These are phyloP conservation scores for Catocala fraxini DNA, from an alignment of 2,888 invertebrate genomes.

Conservation along the genomic window DNA sequence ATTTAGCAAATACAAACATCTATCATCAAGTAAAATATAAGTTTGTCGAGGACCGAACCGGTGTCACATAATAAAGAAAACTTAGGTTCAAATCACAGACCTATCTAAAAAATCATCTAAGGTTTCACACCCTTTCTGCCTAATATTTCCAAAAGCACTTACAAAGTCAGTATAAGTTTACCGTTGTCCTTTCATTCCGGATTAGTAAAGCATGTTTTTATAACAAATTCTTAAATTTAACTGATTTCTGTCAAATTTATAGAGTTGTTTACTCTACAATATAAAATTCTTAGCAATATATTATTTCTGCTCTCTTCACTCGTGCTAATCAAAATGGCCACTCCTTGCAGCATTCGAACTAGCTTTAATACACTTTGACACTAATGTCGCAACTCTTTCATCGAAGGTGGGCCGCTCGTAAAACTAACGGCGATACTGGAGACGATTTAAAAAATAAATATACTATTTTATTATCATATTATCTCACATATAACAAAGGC, in stretches of 20 bases:
- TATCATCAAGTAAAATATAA: no score
- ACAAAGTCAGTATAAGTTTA: no score
- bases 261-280: constrained; percentile 18
- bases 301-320: constrained; percentile 18
- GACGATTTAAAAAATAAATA: constrained; percentile 46
- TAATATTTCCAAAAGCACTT: no score
- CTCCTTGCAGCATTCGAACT: constrained; percentile 22
- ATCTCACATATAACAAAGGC: constrained; percentile 47
- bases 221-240: not conserved
- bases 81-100: no score
- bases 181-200: no score
- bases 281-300: constrained; percentile 30
- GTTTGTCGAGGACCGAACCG: no score
- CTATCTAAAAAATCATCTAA: no score
- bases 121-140: no score
- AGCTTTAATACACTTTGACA: not conserved
- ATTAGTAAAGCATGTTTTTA: no score
- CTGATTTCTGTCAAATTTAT: constrained; percentile 34
- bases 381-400: constrained; percentile 32
- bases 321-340: constrained; percentile 33
- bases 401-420: constrained; percentile 40
- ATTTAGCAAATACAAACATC: no score
- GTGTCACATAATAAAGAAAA: no score
- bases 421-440: constrained; percentile 38
- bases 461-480: constrained; percentile 47